Evolutionary conservation across 2,888 invertebrate species (phyloP), one percentile per base, ranked within the genome.

Genomic region (Metacarcinus magister): DNA sequence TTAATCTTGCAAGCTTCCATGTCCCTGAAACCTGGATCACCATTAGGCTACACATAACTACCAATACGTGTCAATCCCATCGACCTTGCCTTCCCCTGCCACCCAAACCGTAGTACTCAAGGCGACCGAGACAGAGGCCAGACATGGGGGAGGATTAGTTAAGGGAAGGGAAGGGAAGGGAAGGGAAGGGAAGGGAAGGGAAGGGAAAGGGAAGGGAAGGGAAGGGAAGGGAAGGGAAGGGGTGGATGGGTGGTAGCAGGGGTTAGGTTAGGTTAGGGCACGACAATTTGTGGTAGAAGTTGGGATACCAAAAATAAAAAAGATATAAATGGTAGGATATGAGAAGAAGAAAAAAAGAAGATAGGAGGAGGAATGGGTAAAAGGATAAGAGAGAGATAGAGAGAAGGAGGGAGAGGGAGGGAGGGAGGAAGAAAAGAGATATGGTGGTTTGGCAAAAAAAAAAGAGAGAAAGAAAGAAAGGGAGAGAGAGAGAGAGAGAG

Each of bases 1-100:
- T 82, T 82, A 82, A 82, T 82, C 82, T 82, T 8, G 32, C 82
- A 2, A 1, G 82, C 28, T 3, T 28, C 32, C 28, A 13, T 82
- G 82, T 82, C 82, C 32, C 82, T 28, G 32, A n/a, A 82, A 32
- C 82, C 82, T 2, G 82, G 82, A 82, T 82, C 82, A 82, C 82
- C 82, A 82, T 82, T 28, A 32, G 82, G 28, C 28, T 10, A 28
- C 82, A 82, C 82, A 8, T 5, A 82, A 82, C 32, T 8, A 32
- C 82, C 82, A 82, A 82, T 82, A 28, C 82, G 28, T 82, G 82
- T 82, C 82, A 82, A 82, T 82, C 5, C 32, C 82, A 10, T 82
- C 82, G 82, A 82, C 82, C 10, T 82, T 32, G 5, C 28, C 82
- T 82, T 75, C 4, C 8, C 82, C 82, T 23, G 67, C 67, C 67